Evolutionary conservation across 2,888 invertebrate species (phyloP).

Genomic region (Cyclophora punctaria): DNA sequence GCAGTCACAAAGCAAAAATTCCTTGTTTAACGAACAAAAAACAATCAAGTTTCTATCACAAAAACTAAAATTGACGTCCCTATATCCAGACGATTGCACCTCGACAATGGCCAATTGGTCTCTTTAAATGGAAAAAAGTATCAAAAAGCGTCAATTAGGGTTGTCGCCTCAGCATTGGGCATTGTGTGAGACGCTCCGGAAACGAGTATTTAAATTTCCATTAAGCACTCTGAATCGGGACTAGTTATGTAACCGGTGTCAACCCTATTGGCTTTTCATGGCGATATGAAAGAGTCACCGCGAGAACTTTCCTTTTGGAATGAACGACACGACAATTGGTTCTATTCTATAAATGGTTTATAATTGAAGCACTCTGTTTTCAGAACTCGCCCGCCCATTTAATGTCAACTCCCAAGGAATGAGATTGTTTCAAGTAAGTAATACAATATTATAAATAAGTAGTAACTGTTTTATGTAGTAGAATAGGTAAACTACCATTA

Average conservation of each 20-base stretch:
- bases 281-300: conserved; percentile 14
- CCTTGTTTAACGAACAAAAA: conserved; percentile 26
- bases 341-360: conserved; percentile 6
- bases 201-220: conserved; percentile 71
- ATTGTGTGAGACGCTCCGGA: conserved; percentile 36
- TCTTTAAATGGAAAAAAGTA: conserved; percentile 56
- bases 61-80: conserved; percentile 28
- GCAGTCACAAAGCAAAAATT: conserved; percentile 33
- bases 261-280: conserved; percentile 24
- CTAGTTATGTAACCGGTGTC: conserved; percentile 32
- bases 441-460: too few species aligned
- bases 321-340: conserved; percentile 14
- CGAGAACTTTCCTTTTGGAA: conserved; percentile 3
- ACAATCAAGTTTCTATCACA: conserved; percentile 21
- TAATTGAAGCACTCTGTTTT: too few species aligned
- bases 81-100: conserved; percentile 40
- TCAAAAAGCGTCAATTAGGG: conserved; percentile 50
- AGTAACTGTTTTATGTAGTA: too few species aligned
- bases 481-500: too few species aligned
- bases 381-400: too few species aligned
- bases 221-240: conserved; percentile 52
- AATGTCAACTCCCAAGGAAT: too few species aligned
- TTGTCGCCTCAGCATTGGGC: conserved; percentile 47
- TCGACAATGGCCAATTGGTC: conserved; percentile 68
- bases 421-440: too few species aligned